These are phyloP conservation scores for Geotrupes spiniger DNA, from an alignment of 2,888 invertebrate genomes.

Conservation along the genomic window DNA sequence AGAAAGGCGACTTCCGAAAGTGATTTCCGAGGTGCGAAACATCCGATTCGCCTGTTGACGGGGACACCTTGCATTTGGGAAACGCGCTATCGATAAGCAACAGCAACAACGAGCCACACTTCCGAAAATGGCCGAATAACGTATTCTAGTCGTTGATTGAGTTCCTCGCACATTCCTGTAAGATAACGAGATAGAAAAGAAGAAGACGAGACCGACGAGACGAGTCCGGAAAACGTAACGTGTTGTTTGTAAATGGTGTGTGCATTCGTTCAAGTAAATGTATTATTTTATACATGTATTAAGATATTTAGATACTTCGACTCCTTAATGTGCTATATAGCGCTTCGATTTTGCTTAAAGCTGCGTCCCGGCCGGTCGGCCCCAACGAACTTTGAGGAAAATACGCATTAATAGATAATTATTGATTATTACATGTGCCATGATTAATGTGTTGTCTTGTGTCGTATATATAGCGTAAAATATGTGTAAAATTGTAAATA, in stretches of 20 bases:
- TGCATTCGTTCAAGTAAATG: slow-evolving; percentile 28
- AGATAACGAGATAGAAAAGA: slow-evolving; percentile 4
- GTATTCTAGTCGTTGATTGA: slow-evolving; percentile 6
- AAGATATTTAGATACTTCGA: slow-evolving; percentile 15
- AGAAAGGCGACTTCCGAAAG: slow-evolving; percentile 13
- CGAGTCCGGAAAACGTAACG: slow-evolving; percentile 1
- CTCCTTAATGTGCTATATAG: slow-evolving; percentile 24
- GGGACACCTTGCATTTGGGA: too few relatives aligned
- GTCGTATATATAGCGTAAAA: slow-evolving; percentile 41
- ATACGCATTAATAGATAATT: slow-evolving; percentile 17
- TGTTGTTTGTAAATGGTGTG: slow-evolving; percentile 29
- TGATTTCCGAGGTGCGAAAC: neutral
- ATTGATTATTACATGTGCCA: slow-evolving; percentile 45
- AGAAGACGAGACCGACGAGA: neutral
- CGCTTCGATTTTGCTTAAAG: slow-evolving; percentile 25
- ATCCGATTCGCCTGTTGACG: too few relatives aligned
- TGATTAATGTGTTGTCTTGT: slow-evolving; percentile 43
- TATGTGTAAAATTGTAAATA: slow-evolving; percentile 45
- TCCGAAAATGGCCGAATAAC: neutral
- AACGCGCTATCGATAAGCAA: too few relatives aligned
- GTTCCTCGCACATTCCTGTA: slow-evolving; percentile 5
- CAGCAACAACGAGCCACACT: slow-evolving; percentile 3
- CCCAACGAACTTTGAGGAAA: slow-evolving; percentile 15
- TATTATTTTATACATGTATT: slow-evolving; percentile 34
- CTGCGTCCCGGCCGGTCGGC: too few relatives aligned